These are phyloP conservation scores for Chalcosyrphus nemorum DNA, from an alignment of 2,888 invertebrate species.

Conservation along the genomic window DNA sequence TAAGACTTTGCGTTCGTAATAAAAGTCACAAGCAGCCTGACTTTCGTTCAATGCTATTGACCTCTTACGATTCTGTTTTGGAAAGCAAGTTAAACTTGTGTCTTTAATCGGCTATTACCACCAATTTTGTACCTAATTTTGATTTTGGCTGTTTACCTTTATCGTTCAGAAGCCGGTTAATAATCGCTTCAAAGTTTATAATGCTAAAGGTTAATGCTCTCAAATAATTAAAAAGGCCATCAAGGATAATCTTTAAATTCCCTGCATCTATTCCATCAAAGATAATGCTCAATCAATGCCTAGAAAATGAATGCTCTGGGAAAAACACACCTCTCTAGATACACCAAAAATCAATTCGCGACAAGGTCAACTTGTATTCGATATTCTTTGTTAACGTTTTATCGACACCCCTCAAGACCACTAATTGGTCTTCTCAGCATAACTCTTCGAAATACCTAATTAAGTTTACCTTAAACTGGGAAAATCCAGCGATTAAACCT, in stretches of 20 bases:
- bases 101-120: neutral
- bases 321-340: neutral
- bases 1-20: no score
- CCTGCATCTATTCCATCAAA: neutral
- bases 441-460: neutral
- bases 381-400: neutral
- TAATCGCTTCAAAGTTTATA: neutral
- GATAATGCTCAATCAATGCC: neutral
- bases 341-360: neutral
- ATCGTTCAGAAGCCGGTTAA: neutral
- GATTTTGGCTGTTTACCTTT: neutral
- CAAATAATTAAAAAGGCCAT: no score
- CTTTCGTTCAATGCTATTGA: neutral
- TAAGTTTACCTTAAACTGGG: neutral
- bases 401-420: conserved; percentile 20
- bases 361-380: neutral
- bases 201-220: neutral
- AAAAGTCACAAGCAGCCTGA: no score
- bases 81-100: neutral
- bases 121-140: neutral
- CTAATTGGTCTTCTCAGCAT: neutral
- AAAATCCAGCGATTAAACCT: conserved; percentile 14
- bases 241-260: neutral
- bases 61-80: neutral
- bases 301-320: neutral